Base-by-base conservation (phyloP, 2,888 invertebrate species). In the Colletes collaris region DNA sequence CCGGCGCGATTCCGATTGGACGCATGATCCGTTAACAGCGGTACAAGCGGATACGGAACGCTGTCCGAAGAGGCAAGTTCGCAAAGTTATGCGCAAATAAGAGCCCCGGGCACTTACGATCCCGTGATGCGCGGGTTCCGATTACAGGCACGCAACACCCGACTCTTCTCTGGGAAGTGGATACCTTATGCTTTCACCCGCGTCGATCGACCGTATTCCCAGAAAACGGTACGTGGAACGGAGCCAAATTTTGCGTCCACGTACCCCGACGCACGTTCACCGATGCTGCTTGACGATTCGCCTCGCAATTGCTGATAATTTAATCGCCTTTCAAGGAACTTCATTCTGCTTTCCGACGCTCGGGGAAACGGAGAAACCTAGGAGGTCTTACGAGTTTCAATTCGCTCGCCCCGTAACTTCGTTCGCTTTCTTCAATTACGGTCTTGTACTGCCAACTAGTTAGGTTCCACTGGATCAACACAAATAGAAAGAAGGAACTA, bases 71-170 rank as follows among this genome's bases (percentile, higher is more conserved):
- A 80, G 83, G 70, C 71, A 71, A 66, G 62, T 79, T 77, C 76
- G 82, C 81, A 50, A 77, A 84, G 85, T 88, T 88, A 88, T 89
- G 86, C 87, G 82, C 84, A 76, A 87, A 87, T 81, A 83, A 86
- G 71, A 82, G 89, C 88, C 82, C 78, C 68, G 60, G 86, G 89
- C 85, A 74, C 77, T 81, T 75, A 76, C 72, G 84, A 89, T 76
- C 70, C 66, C 66, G 65, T 66, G 71, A 78, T 89, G 87, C 85
- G 83, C 89, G 83, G 80, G 60, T 73, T 81, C 86, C 88, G 90
- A 90, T 91, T 90, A 89, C 88, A 85, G 83, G 84, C 91, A 91
- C 90, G 91, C 91, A 87, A 90, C 87, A 76, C 71, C 63, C 68
- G 13, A 35, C 79, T 70, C 79, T 79, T 74, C 74, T 58, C 55